Base-by-base conservation (phyloP, 2,797 vertebrate species). In the Lophura swinhoii region DNA sequence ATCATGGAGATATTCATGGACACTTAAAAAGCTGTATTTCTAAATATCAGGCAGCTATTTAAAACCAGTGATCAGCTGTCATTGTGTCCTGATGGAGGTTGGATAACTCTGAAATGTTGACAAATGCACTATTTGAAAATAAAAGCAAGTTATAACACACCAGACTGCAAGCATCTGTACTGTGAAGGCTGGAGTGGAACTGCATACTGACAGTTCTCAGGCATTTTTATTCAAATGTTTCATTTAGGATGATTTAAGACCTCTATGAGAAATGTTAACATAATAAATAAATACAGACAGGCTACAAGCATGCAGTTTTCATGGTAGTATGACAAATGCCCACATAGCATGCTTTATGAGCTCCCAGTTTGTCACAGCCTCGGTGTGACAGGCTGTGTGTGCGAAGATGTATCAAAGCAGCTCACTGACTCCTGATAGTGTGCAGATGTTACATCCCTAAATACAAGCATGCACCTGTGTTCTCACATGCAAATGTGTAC, bases 111-210 rank as follows among this genome's bases (percentile, higher is more conserved):
- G 74, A 94, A 94, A 93, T 95, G 69, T 76, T 93, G 92, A 93
- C 89, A 94, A 96, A 95, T 88, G 46, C 76, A 84, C 59, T 94
- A 76, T 94, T 95, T 91, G 94, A 95, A 95, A 95, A 95, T 90
- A 95, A 95, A 96, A 94, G 79, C 86, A 93, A 91, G 72, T 92
- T 91, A 83, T 95, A 93, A 87, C 84, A 88, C 88, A 91, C 87
- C 88, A 95, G 89, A 96, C 86, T 91, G 56, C 66, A 95, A 91
- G 91, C 88, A 94, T 95, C 97, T 97, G 96, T 83, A 95, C 91
- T 95, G 91, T 49, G 93, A 96, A 97, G 74, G 71, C 69, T 95
- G 84, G 64, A 66, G 66, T 84, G 33, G 51, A 86, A 84, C 71
- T 79, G 29, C 60, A 68, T 3, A 5, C 58, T 92, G 85, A 80